Evolutionary conservation across 2,797 vertebrate species (phyloP).

Genomic region (Coccyzus lansbergi): DNA sequence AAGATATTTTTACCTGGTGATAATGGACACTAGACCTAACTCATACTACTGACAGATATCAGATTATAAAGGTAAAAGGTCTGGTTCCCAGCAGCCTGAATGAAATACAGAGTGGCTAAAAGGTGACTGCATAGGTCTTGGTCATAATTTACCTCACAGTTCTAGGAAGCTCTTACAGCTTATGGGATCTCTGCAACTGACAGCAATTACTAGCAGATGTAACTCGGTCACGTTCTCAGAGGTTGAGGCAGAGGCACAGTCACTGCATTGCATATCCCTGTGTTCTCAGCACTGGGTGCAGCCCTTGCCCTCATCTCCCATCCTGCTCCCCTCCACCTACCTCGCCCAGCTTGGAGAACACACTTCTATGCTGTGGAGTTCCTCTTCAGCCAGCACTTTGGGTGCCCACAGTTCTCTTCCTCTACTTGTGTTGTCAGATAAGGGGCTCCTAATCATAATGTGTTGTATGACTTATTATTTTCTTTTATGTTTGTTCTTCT

Average conservation of each 20-base stretch:
- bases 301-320: not conserved
- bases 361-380: not conserved
- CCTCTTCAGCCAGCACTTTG: not conserved
- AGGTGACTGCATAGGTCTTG: not conserved
- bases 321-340: not conserved
- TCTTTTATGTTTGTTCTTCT: not conserved
- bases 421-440: not conserved
- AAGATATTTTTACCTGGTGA: not conserved
- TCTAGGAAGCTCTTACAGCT: not conserved
- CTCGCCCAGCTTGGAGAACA: not conserved
- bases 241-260: not conserved
- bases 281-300: not conserved
- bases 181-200: not conserved
- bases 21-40: not conserved
- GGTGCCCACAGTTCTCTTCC: not conserved
- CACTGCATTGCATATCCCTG: not conserved
- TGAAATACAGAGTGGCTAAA: not conserved
- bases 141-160: fast-evolving
- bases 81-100: not conserved
- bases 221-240: not conserved
- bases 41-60: not conserved
- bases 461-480: not conserved
- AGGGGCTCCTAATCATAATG: not conserved
- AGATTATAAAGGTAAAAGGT: not conserved
- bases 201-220: not conserved